Conservation (phyloP, 53 echinoderm and acorn worm species). For the Echinarachnius parma region DNA sequence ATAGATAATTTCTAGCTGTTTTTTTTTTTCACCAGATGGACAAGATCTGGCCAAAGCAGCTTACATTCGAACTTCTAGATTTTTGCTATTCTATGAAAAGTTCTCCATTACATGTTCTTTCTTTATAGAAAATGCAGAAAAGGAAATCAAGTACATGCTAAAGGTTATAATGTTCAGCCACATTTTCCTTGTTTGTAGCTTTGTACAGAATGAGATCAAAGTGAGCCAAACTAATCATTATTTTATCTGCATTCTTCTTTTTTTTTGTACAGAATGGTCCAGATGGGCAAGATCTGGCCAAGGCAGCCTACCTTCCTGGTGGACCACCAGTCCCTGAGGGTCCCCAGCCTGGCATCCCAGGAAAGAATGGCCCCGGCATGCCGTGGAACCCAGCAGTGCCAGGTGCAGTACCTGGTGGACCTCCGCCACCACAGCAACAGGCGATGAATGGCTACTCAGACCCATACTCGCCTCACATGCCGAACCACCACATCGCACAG, state of each 20-base stretch:
- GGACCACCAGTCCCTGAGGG: slow-evolving; percentile 24
- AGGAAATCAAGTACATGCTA: too few species aligned
- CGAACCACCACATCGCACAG: slow-evolving; percentile 40
- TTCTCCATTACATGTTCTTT: too few species aligned
- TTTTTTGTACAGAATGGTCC: slow-evolving; percentile 15
- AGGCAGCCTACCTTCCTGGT: slow-evolving; percentile 2
- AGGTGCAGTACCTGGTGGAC: slow-evolving; percentile 5
- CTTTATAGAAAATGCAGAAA: too few species aligned
- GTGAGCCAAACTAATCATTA: too few species aligned
- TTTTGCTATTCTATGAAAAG: too few species aligned
- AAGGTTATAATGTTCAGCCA: too few species aligned
- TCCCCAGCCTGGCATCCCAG: slow-evolving; percentile 19
- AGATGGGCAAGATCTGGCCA: slow-evolving; percentile 36
- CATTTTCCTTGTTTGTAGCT: too few species aligned
- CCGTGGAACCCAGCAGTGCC: slow-evolving; percentile 25
- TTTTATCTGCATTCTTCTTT: too few species aligned
- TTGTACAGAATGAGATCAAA: too few species aligned
- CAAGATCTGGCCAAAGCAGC: slow-evolving; percentile 28
- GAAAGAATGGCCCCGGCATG: slow-evolving; percentile 22
- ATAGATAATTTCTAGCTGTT: too few species aligned
- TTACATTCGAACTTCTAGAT: too few species aligned
- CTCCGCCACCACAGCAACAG: slow-evolving; percentile 14
- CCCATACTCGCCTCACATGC: slow-evolving; percentile 23
- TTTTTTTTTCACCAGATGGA: too few species aligned
- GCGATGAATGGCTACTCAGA: slow-evolving; percentile 32